Conservation (phyloP, 2,888 invertebrate species). For the Nephrotoma appendiculata region DNA sequence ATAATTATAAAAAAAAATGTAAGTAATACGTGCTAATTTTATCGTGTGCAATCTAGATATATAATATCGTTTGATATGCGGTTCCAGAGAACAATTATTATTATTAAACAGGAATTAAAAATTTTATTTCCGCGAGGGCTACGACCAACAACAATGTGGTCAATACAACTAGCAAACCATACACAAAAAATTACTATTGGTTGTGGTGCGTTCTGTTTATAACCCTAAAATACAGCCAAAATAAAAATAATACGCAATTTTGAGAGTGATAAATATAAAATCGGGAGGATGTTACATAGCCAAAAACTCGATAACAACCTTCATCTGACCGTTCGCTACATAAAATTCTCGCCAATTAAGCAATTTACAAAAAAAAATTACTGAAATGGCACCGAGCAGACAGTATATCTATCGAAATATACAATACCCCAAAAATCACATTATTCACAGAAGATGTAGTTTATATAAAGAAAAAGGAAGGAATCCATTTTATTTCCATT, state of each 20-base stretch:
- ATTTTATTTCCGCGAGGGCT: not conserved
- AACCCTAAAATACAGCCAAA: not conserved
- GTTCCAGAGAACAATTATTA: not conserved
- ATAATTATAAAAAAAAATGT: not conserved
- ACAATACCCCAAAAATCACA: not conserved
- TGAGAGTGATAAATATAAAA: not conserved
- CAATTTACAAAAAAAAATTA: not conserved
- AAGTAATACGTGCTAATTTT: not conserved
- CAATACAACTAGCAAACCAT: not conserved
- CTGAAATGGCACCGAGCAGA: not conserved
- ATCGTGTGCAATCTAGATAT: not conserved
- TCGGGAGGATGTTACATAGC: not conserved
- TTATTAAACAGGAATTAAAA: not conserved
- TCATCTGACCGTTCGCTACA: not conserved
- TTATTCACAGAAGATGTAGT: not conserved
- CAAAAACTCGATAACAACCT: not conserved
- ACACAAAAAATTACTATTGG: not conserved
- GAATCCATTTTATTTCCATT: not conserved
- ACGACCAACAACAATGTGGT: not conserved
- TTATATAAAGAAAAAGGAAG: not conserved
- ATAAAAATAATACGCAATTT: not conserved
- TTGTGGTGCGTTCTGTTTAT: not conserved
- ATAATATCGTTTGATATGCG: not conserved
- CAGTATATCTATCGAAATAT: not conserved
- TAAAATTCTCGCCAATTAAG: not conserved